These are phyloP conservation scores for Nemurella pictetii DNA, from an alignment of 2,888 invertebrate species.

Conservation along the genomic window DNA sequence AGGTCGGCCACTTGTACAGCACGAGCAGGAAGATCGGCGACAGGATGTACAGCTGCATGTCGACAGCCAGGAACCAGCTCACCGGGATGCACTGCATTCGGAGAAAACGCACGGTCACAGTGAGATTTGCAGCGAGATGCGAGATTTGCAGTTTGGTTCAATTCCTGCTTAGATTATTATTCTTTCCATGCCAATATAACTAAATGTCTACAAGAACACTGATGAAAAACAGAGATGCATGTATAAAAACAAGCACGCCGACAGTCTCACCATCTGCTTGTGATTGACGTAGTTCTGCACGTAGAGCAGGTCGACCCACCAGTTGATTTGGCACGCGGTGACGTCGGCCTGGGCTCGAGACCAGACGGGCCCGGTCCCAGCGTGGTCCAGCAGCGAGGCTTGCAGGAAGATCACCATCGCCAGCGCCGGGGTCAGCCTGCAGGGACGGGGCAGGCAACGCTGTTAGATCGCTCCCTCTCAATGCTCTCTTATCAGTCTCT, in stretches of 20 bases:
- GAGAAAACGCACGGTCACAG: too few relatives aligned
- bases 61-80: conserved; percentile 63
- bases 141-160: too few relatives aligned
- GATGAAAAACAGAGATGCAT: too few relatives aligned
- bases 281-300: conserved; percentile 56
- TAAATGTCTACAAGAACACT: too few relatives aligned
- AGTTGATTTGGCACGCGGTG: conserved; percentile 52
- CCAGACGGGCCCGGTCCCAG: conserved; percentile 57
- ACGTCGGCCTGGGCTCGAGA: conserved; percentile 40
- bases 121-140: too few relatives aligned
- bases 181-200: too few relatives aligned
- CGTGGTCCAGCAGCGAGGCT: conserved; percentile 55
- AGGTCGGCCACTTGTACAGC: conserved; percentile 51
- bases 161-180: too few relatives aligned
- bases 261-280: background rate
- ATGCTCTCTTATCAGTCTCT: too few relatives aligned
- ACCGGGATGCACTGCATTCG: conserved; percentile 58
- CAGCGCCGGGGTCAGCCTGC: conserved; percentile 57
- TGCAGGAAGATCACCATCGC: conserved; percentile 56
- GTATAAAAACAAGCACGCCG: too few relatives aligned
- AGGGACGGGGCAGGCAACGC: conserved; percentile 43
- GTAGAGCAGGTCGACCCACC: conserved; percentile 58
- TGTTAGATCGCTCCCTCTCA: too few relatives aligned
- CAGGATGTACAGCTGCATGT: conserved; percentile 61
- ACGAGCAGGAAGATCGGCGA: conserved; percentile 59